phyloP scores from a whole-genome alignment of 2,113 vertebrate genomes.

The Brachionichthys hirsutus region DNA sequence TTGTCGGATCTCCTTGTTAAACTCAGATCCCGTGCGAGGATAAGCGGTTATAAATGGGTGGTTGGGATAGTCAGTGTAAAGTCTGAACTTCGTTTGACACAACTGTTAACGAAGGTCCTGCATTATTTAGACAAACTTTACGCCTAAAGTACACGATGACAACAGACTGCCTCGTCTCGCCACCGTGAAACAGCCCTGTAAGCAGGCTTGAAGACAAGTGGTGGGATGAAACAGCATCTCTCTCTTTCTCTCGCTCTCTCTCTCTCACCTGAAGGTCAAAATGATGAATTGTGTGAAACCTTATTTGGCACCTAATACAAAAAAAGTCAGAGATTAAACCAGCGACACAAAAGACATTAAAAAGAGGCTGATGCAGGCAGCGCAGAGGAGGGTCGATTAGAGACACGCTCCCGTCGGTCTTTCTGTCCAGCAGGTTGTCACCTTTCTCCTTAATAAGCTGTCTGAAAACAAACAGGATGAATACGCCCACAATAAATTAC shows the following conservation, averaged over 20 bases:
- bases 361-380: slow-evolving; percentile 65
- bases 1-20: too few relatives aligned
- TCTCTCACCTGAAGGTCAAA: slow-evolving; percentile 45
- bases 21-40: too few relatives aligned
- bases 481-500: slow-evolving; percentile 68
- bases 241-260: slow-evolving; percentile 24
- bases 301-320: slow-evolving; percentile 64
- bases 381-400: slow-evolving; percentile 50
- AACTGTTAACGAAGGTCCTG: slow-evolving; percentile 17
- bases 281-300: slow-evolving; percentile 75
- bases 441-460: slow-evolving; percentile 65
- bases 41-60: too few relatives aligned
- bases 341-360: slow-evolving; percentile 28
- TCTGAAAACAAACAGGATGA: slow-evolving; percentile 66
- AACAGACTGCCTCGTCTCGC: slow-evolving; percentile 24
- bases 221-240: slow-evolving; percentile 60
- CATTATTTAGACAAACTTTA: not conserved
- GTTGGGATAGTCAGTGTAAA: not conserved
- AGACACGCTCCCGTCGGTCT: slow-evolving; percentile 47
- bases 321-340: slow-evolving; percentile 57
- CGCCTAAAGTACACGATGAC: slow-evolving; percentile 23
- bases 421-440: slow-evolving; percentile 52
- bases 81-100: not conserved
- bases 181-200: slow-evolving; percentile 61
- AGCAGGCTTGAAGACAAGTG: slow-evolving; percentile 65